Evolutionary conservation across 2,888 invertebrate genomes (phyloP), one percentile per base, ranked within the genome.

Genomic region (Heliconius hortense): DNA sequence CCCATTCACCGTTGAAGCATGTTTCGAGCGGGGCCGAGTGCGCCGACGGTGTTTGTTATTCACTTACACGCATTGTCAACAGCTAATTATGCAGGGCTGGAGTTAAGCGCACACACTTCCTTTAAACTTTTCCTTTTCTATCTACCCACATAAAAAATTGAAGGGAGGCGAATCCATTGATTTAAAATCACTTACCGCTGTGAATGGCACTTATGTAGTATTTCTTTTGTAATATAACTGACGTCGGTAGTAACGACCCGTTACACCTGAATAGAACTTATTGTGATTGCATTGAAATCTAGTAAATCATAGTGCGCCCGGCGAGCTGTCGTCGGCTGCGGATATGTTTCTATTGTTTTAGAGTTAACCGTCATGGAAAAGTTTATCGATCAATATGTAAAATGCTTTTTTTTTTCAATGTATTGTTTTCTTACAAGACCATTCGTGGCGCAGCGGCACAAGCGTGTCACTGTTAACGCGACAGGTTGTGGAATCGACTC

Each of bases 1-100:
- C 48, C 48, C 21, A 48, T 48, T 48, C 48, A 73, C 62, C 67
- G 77, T 70, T 70, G 73, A 77, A 79, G 79, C 76, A 73, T 75
- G 75, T 64, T 73, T 78, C 72, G 70, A 79, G 79, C 76, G 77
- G 75, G 63, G 39, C 76, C 76, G 77, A 80, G 78, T 79, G 79
- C 77, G 67, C 73, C 77, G 72, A 75, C 77, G 76, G 72, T 83
- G 79, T 83, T 82, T 83, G 79, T 80, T 78, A 80, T 81, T 81
- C 83, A 79, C 82, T 82, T 79, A 79, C 78, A 77, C 78, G 73
- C 81, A 81, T 79, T 81, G 82, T 82, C 79, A 82, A 82, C 79
- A 79, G 74, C 79, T 79, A 81, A 79, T 80, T 81, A 80, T 80
- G 78, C 79, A 77, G 77, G 21, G 74, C 75, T 77, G 71, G 73